Conservation (phyloP, 2,888 invertebrate species). For the Hyles lineata region DNA sequence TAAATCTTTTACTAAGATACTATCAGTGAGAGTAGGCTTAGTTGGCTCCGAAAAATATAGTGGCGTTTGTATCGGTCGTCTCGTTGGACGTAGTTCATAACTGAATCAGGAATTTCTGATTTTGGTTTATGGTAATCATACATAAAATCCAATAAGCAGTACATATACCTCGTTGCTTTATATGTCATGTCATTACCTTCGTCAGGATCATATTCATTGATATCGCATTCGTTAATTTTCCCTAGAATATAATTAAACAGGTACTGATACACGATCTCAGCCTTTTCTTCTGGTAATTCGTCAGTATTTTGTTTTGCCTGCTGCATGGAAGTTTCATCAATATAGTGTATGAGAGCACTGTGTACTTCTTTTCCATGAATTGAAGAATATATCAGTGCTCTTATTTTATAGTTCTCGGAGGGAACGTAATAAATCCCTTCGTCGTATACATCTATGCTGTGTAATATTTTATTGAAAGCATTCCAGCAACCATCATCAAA, state of each 20-base stretch:
- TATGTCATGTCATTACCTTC: slow-evolving; percentile 42
- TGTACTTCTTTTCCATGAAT: slow-evolving; percentile 53
- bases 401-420: slow-evolving; percentile 28
- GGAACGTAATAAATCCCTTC: too few relatives aligned
- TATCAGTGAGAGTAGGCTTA: too few relatives aligned
- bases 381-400: slow-evolving; percentile 55
- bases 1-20: too few relatives aligned
- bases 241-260: too few relatives aligned
- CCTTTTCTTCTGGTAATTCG: slow-evolving; percentile 42
- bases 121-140: slow-evolving; percentile 48
- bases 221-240: too few relatives aligned
- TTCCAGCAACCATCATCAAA: too few relatives aligned
- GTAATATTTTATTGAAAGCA: too few relatives aligned
- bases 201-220: too few relatives aligned
- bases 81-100: slow-evolving; percentile 49
- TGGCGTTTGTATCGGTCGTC: slow-evolving; percentile 44
- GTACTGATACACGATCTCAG: too few relatives aligned
- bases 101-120: slow-evolving; percentile 53
- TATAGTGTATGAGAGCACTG: slow-evolving; percentile 39
- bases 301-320: slow-evolving; percentile 33
- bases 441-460: too few relatives aligned
- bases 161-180: slow-evolving; percentile 38
- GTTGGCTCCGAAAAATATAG: slow-evolving; percentile 36
- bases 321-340: slow-evolving; percentile 37
- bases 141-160: slow-evolving; percentile 45